Evolutionary conservation across 1,140 invertebrate genomes (phyloP).

Genomic region (Lasaia peninsularis): DNA sequence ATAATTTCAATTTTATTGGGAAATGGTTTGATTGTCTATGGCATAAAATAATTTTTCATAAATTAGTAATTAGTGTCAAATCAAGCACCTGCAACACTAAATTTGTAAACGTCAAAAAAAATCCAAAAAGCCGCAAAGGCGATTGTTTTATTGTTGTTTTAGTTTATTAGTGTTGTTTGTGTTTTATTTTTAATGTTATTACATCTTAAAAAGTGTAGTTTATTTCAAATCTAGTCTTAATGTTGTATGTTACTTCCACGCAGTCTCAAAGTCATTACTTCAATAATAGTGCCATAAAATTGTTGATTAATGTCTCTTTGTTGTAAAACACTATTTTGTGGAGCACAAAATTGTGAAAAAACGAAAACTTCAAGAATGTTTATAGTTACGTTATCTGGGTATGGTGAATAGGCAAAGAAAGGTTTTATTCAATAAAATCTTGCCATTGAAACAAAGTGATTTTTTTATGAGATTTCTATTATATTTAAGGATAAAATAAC

Average conservation of each 20-base stretch:
- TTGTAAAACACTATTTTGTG: conserved; percentile 42
- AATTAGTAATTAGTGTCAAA: conserved; percentile 68
- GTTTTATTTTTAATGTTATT: conserved; percentile 60
- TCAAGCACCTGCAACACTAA: conserved; percentile 52
- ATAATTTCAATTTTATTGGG: too few relatives aligned
- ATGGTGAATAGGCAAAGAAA: background rate
- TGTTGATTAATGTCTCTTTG: conserved; percentile 62
- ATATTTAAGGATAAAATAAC: too few relatives aligned
- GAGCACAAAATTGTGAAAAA: conserved; percentile 28
- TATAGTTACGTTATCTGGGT: background rate
- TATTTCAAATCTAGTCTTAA: conserved; percentile 64
- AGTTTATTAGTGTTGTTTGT: conserved; percentile 67
- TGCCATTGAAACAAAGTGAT: conserved; percentile 26
- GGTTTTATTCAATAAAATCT: conserved; percentile 19
- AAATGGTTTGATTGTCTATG: conserved; percentile 46
- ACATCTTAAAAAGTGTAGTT: conserved; percentile 37
- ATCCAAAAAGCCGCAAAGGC: conserved; percentile 59
- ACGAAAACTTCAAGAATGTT: background rate
- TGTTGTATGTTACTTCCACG: conserved; percentile 36
- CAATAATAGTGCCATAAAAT: conserved; percentile 62
- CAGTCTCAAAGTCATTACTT: conserved; percentile 40
- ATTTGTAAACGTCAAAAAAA: conserved; percentile 70
- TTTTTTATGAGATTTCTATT: background rate
- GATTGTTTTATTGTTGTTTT: conserved; percentile 58
- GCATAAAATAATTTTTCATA: conserved; percentile 54